Base-by-base conservation (phyloP, 2,888 invertebrate species). In the Macrophya annulata region DNA sequence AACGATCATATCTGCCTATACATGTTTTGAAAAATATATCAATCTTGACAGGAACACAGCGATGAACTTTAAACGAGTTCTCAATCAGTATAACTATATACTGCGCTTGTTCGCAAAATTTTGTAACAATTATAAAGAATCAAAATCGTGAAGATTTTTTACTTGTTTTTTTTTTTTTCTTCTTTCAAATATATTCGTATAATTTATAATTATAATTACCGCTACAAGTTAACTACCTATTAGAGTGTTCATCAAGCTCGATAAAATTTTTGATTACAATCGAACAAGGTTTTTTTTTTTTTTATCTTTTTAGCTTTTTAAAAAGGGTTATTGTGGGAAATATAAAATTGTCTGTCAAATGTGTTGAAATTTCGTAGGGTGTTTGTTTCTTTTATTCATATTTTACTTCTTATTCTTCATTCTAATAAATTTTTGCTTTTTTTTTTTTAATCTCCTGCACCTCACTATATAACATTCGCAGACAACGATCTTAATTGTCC, bases 401-500 rank as follows among this genome's bases (percentile, higher is more conserved):
- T 68, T 17, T 68, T 37, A 15, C 37, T 3, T 31, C 31, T 31
- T 31, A 31, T 68, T 37, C 37, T 8, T 68, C 1, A 17, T 68
- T 37, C 37, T 68, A 25, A 62, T 62, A 25, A 62, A 37, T 37
- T 55, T 12, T n/a, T 17, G 55, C n/a, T n/a, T n/a, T n/a, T n/a
- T 37, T 4, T 17, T 37, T 15, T 37, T 17, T 17, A 15, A 4
- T 5, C 55, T 37, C 17, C 37, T 37, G 5, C 37, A 37, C 25
- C 15, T n/a, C n/a, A n/a, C n/a, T n/a, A 37, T 37, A 15, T 31
- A 37, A 37, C 68, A 68, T 68, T 17, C 68, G 68, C 17, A 37
- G 68, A 68, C 68, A 68, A 68, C 68, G 68, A 68, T 68, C 68
- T 68, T 68, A 68, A 68, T 68, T 68, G 68, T 68, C 17, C 37